Base-by-base conservation (phyloP, 2,888 invertebrate genomes). In the Tipula unca region DNA sequence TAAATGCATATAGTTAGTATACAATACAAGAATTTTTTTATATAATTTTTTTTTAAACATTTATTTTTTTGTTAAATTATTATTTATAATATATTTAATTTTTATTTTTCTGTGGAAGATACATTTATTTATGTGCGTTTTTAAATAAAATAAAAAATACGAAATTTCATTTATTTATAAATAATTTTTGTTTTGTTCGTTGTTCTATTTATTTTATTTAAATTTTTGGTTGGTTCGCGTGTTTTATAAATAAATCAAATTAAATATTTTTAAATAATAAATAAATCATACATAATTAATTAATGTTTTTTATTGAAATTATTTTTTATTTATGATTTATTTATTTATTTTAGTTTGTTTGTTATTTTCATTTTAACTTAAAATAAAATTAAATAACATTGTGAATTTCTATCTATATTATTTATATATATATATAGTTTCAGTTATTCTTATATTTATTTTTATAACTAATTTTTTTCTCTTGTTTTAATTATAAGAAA, bases 371-470 rank as follows among this genome's bases (percentile, higher is more conserved):
- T 48, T 48, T 48, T 48, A 17, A 42, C 13, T 42, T 42, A 17
- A 69, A 69, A 69, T 69, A 69, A 69, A 69, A 69, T 69, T 69
- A 69, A 69, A 69, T 69, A 69, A 69, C 25, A 69, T 69, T 69
- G 69, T 69, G 69, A 69, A 69, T 69, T 69, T 69, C 69, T 69
- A 69, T 69, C 69, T 69, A 69, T 69, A 69, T 69, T 69, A 69
- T 69, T 69, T 69, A 69, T 69, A 69, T 69, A 69, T 25, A 25
- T 69, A 69, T 69, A 69, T 25, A 25, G 20, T 39, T 69, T 69
- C 25, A 69, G 69, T 69, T 69, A 69, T 25, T 69, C 25, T 69
- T 69, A 69, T 69, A 69, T 69, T 69, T 25, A 69, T 69, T 69
- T 10, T 69, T 69, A 69, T 69, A 69, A 25, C 69, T 69, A 25